A percentile compares a stretch with the other conserved stretches of the same genome.
These are phyloP conservation scores for Varanus salvator DNA, from an alignment of 2,113 vertebrate genomes.

Conservation along the genomic window DNA sequence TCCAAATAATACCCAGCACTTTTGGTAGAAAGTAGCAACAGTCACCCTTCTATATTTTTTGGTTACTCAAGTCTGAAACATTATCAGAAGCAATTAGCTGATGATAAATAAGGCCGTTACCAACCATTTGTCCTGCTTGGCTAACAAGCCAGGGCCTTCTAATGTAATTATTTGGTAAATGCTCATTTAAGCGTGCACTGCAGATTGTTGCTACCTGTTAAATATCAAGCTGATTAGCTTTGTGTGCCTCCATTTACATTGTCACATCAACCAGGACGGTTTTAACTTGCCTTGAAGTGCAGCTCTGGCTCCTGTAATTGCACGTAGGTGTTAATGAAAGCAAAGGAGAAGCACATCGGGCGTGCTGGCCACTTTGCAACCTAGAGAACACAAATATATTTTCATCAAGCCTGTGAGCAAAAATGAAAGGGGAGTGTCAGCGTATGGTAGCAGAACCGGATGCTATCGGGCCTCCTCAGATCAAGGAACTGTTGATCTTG, in stretches of 20 bases:
- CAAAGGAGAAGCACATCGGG: neutral
- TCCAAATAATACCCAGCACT: neutral
- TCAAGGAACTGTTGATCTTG: neutral
- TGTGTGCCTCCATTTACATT: neutral
- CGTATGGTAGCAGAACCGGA: neutral
- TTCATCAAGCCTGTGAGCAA: neutral
- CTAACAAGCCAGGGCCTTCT: neutral
- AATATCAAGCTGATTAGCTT: neutral
- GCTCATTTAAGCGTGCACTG: neutral
- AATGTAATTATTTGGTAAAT: neutral
- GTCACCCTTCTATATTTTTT: neutral
- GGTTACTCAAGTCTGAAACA: accelerated
- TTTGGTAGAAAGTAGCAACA: neutral
- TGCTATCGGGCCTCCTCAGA: too few species aligned
- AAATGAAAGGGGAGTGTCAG: neutral
- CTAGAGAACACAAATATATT: neutral
- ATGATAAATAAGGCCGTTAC: neutral
- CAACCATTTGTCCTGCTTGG: neutral
- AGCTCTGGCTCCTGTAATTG: accelerated
- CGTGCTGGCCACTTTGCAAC: neutral
- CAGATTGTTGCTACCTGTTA: neutral
- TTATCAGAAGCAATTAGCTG: neutral
- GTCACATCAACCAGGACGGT: neutral
- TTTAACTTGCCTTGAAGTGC: neutral
- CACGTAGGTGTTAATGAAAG: neutral